These are phyloP conservation scores for Nemotelus nigrinus DNA, from an alignment of 2,888 invertebrate species.

Conservation along the genomic window DNA sequence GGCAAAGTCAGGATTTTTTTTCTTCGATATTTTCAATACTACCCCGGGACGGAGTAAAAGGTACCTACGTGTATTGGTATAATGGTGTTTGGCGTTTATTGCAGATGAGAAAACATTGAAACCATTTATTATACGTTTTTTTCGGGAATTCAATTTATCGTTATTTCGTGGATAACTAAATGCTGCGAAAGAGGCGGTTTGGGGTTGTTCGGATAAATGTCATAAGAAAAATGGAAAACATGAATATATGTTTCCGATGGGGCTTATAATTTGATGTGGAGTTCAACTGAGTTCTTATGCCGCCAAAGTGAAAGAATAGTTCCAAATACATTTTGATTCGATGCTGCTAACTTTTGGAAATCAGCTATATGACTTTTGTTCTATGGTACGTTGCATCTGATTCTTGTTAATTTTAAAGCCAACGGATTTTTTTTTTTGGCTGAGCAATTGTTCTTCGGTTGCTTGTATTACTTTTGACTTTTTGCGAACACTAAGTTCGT, in stretches of 20 bases:
- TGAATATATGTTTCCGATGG: background rate
- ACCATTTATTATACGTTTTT: background rate
- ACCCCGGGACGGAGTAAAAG: background rate
- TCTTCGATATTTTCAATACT: background rate
- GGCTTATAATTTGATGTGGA: background rate
- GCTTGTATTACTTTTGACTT: no score
- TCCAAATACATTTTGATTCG: no score
- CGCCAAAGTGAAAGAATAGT: no score
- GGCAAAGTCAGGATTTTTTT: no score
- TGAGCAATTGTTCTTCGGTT: no score
- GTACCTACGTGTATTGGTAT: background rate
- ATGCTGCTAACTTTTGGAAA: no score
- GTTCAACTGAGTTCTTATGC: no score
- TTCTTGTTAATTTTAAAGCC: no score
- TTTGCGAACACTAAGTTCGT: no score
- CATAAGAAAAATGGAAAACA: background rate
- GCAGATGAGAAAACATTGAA: background rate
- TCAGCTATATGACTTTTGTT: no score
- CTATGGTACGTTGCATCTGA: no score
- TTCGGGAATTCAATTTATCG: conserved; percentile 1
- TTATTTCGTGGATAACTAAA: background rate
- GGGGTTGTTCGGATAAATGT: background rate
- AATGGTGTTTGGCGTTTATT: background rate
- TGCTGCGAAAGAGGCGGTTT: background rate
- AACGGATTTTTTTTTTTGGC: no score